phyloP scores from a whole-genome alignment of 2,888 invertebrate species.

The Tetramorium bicarinatum region DNA sequence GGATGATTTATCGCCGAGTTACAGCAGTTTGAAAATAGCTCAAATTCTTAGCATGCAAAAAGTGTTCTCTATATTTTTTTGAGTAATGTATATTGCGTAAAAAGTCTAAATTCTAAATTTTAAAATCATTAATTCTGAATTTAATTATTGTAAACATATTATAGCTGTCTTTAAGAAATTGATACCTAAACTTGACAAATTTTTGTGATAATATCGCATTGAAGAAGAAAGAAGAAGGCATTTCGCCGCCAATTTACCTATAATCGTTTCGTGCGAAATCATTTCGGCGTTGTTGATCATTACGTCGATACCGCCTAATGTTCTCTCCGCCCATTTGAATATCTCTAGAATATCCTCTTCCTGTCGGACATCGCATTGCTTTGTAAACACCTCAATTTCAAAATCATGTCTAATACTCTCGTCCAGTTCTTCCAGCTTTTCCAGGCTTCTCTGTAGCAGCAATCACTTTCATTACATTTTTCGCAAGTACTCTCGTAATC shows the following conservation, averaged over 20 bases:
- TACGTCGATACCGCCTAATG: constrained; percentile 88
- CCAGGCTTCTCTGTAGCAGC: constrained; percentile 87
- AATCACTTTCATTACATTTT: constrained; percentile 88
- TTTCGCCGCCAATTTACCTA: constrained; percentile 72
- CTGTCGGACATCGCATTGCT: constrained; percentile 87
- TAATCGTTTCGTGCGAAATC: constrained; percentile 77
- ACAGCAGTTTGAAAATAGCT: too few species aligned
- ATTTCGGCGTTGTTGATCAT: constrained; percentile 89
- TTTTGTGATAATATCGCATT: neutral
- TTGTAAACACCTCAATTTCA: constrained; percentile 83
- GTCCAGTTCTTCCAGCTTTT: constrained; percentile 84
- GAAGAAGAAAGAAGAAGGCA: neutral
- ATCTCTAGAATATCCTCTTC: constrained; percentile 87
- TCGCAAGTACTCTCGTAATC: constrained; percentile 85
- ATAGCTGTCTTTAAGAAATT: too few species aligned
- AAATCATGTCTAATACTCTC: constrained; percentile 46
- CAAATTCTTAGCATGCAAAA: too few species aligned
- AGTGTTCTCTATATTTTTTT: too few species aligned
- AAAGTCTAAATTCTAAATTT: too few species aligned
- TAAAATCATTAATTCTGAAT: too few species aligned
- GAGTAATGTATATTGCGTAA: too few species aligned
- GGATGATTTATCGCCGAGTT: too few species aligned
- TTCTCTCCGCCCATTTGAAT: constrained; percentile 87
- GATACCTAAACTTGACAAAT: neutral
- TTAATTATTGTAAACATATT: too few species aligned